phyloP scores from a whole-genome alignment of 2,797 vertebrate species.

The Syngnathus acus region DNA sequence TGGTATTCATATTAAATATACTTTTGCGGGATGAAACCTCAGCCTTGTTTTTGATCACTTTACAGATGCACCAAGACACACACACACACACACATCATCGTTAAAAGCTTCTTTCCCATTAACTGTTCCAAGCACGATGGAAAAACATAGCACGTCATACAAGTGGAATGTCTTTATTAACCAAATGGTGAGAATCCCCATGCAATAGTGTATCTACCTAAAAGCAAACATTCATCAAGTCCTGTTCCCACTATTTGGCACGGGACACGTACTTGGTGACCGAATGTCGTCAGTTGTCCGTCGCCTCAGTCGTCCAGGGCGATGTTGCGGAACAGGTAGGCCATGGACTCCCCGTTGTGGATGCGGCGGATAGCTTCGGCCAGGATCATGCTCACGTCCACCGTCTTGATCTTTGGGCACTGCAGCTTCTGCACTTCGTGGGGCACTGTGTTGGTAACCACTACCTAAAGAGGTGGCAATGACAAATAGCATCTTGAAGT shows the following conservation, averaged over 20 bases:
- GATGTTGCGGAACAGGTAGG: constrained; percentile 92
- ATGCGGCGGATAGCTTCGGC: constrained; percentile 88
- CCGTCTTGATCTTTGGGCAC: constrained; percentile 93
- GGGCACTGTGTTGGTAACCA: constrained; percentile 91
- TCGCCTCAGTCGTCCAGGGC: constrained; percentile 83
- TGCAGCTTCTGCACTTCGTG: constrained; percentile 93
- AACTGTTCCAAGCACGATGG: not conserved
- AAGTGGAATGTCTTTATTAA: not conserved
- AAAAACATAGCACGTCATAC: not conserved
- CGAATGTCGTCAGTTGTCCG: constrained; percentile 18
- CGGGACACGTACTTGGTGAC: not conserved
- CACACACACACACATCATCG: not conserved
- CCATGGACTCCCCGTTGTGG: constrained; percentile 94
- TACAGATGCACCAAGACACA: not conserved
- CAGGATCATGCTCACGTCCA: constrained; percentile 92
- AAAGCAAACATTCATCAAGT: not conserved
- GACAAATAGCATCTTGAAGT: not conserved
- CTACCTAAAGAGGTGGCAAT: constrained; percentile 68
- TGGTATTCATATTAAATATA: too few species aligned
- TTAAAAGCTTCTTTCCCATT: not conserved
- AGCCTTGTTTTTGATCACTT: too few species aligned
- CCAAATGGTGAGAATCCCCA: not conserved
- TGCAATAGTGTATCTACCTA: not conserved
- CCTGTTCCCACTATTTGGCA: not conserved
- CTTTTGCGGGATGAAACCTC: too few species aligned